Percentiles rank a stretch among this genome's conserved stretches.
Conservation (phyloP, 2,888 invertebrate genomes). For the Alloscopus bannaensis region DNA sequence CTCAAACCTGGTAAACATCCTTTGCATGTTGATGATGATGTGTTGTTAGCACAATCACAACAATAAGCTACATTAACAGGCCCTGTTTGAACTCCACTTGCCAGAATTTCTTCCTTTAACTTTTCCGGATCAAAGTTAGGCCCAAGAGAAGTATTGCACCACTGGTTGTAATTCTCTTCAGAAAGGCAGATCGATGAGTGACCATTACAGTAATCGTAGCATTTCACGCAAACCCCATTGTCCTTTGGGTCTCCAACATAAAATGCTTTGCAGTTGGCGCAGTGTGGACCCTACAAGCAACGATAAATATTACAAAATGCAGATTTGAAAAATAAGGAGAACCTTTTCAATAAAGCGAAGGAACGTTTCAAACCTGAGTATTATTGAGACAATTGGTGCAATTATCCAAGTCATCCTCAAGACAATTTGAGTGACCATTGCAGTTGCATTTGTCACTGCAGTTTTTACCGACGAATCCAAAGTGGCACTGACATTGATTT, state of each 20-base stretch:
- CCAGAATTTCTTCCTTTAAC: constrained; percentile 42
- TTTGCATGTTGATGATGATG: constrained; percentile 88
- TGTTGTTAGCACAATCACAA: constrained; percentile 87
- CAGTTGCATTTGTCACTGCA: constrained; percentile 96
- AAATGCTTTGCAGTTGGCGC: constrained; percentile 91
- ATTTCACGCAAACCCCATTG: constrained; percentile 90
- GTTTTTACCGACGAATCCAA: constrained; percentile 95
- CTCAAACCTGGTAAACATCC: constrained; percentile 86
- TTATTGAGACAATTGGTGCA: constrained; percentile 93
- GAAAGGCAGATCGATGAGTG: constrained; percentile 89
- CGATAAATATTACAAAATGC: not conserved
- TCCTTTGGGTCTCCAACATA: constrained; percentile 93
- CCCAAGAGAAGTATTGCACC: constrained; percentile 54
- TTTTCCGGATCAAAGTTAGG: constrained; percentile 36
- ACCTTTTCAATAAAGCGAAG: constrained; percentile 74
- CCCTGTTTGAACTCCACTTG: constrained; percentile 75
- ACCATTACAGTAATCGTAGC: constrained; percentile 91
- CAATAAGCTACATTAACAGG: constrained; percentile 86
- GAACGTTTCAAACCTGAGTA: constrained; percentile 81
- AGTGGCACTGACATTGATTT: constrained; percentile 90
- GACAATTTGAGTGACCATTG: constrained; percentile 95
- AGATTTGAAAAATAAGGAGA: constrained; percentile 17
- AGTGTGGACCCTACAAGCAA: constrained; percentile 84
- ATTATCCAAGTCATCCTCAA: constrained; percentile 87
- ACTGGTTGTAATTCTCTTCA: constrained; percentile 72